Base-by-base conservation (phyloP, 1,140 invertebrate species). In the Atta cephalotes region DNA sequence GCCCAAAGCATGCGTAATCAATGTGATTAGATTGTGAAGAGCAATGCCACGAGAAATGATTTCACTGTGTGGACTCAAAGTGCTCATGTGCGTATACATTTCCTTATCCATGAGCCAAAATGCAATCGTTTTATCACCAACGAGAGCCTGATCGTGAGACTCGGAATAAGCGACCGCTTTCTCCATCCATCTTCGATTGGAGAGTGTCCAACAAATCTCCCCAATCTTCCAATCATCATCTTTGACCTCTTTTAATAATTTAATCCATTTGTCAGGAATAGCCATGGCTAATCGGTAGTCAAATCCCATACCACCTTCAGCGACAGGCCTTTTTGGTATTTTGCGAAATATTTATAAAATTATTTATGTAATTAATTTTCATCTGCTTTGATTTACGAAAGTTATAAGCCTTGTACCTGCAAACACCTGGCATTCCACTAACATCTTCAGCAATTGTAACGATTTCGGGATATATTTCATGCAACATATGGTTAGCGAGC, bases 21-120 rank as follows among this genome's bases (percentile, higher is more conserved):
- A 96, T 1, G 99, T 96, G 89, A 99, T 99, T 95, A 99, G 97
- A 96, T 99, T 99, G 93, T 99, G 99, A 68, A 99, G 96, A 45
- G 99, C 98, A 63, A 99, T 97, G 3, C 99, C 99, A 25, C 99
- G 96, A 93, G 98, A 98, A 68, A 99, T 97, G 31, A 99, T 96
- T 0, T 97, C 88, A 87, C 96, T 97, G 0, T 96, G 95, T 7
- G 96, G 96, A 78, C 97, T 98, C 2, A 97, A 1, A 0, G 95
- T 96, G 49, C 98, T 99, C 99, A 99, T 99, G 93, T 98, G 97
- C 0, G 98, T 97, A 93, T 99, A 99, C 99, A 99, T 99, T 93
- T 99, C 98, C 92, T 99, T 99, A 95, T 99, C 99, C 99, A 99
- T 99, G 68, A 99, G 95, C 99, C 99, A 99, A 95, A 99, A 99